phyloP scores from a whole-genome alignment of 2,113 vertebrate genomes.

The Sarotherodon lohbergeri region DNA sequence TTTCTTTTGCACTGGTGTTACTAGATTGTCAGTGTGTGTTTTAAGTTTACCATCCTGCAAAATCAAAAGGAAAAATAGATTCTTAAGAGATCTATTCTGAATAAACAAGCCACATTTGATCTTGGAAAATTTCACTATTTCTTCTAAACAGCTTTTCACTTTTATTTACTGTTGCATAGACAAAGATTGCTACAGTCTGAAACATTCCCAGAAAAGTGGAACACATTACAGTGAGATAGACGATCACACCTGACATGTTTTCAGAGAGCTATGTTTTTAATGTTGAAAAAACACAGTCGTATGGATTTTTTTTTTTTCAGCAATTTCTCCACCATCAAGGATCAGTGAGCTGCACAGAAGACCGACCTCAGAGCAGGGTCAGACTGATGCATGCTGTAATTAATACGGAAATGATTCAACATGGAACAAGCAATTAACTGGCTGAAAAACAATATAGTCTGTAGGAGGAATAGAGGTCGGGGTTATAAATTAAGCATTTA shows the following conservation, averaged over 20 bases:
- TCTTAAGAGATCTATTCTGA: background rate
- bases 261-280: background rate
- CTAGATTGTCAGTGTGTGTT: background rate
- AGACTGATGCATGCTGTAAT: background rate
- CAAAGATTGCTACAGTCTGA: background rate
- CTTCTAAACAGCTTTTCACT: background rate
- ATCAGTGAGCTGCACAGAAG: background rate
- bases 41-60: background rate
- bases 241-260: background rate
- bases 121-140: background rate
- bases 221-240: background rate
- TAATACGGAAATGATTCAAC: background rate
- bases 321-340: background rate
- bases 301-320: background rate
- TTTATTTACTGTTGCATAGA: background rate
- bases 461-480: background rate
- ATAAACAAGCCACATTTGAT: background rate
- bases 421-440: background rate
- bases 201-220: background rate
- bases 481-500: background rate
- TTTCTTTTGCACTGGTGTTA: background rate
- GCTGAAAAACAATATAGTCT: background rate
- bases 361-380: background rate
- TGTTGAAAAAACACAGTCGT: background rate
- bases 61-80: background rate